Evolutionary conservation across 2,888 invertebrate species (phyloP), one percentile per base, ranked within the genome.

Genomic region (Agrilus cyanescens): DNA sequence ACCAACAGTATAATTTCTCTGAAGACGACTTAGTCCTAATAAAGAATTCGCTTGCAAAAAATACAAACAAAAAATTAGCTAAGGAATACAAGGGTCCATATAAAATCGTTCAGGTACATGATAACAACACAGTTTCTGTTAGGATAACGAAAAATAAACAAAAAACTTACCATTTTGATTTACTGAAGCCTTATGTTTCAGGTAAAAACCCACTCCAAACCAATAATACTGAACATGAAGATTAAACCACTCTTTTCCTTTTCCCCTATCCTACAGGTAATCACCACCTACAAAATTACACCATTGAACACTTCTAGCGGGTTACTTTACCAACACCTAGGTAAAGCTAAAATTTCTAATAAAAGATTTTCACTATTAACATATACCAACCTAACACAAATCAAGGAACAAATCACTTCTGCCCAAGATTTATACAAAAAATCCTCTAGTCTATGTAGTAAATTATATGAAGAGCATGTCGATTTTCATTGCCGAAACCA

Each of bases 51-150:
- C 20, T 30, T 10, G 29, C 37, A 4, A 46, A 46, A 25, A 38
- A 37, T 12, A 35, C 39, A 30, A 33, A 10, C 15, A 47, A 47
- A 39, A 47, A 43, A 36, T 20, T 47, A 12, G 25, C 15, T 3
- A 37, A 37, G n/a, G 34, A 40, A 14, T 47, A 41, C 16, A 14
- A 38, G 36, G 45, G 47, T 12, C 38, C 45, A 1, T 47, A 42
- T 37, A 41, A 40, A 37, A 47, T 47, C 12, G 33, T 37, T 15
- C 35, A 42, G 37, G 37, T 46, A 7, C 37, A 43, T 35, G 15
- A 36, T 15, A 40, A 40, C 13, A 34, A 40, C 5, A 40, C 40
- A 40, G n/a, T n/a, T n/a, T n/a, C n/a, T n/a, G n/a, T n/a, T n/a
- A n/a, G n/a, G n/a, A n/a, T n/a, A n/a, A n/a, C n/a, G n/a, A n/a